Evolutionary conservation across 1,140 invertebrate species (phyloP).

Genomic region (Arion vulgaris): DNA sequence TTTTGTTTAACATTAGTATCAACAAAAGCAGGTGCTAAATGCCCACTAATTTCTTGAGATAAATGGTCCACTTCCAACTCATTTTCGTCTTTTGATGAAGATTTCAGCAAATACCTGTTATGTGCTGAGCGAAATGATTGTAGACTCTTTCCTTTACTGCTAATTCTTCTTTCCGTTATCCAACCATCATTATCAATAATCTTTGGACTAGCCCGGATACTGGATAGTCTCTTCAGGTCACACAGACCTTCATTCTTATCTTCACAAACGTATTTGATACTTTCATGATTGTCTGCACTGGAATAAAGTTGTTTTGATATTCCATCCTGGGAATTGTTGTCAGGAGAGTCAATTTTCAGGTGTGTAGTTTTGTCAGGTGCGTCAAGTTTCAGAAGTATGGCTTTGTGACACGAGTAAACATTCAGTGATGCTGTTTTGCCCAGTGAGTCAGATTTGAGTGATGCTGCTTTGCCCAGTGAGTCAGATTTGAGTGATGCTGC

Average conservation of each 20-base stretch:
- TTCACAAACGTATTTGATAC: not conserved
- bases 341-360: not conserved
- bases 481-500: too few relatives aligned
- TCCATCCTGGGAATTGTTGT: not conserved
- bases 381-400: too few relatives aligned
- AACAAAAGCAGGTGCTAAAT: not conserved
- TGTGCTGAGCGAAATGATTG: conserved; percentile 17
- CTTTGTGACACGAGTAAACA: too few relatives aligned
- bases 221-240: conserved; percentile 23
- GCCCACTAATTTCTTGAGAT: too few relatives aligned
- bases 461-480: too few relatives aligned
- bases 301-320: not conserved
- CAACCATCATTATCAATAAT: conserved; percentile 35
- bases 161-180: conserved; percentile 32
- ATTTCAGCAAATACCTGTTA: conserved; percentile 10
- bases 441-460: too few relatives aligned
- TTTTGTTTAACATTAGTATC: not conserved
- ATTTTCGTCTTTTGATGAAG: not conserved
- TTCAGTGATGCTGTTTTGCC: too few relatives aligned
- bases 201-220: conserved; percentile 34
- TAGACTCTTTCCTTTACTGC: conserved; percentile 17
- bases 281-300: not conserved
- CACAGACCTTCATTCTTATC: not conserved
- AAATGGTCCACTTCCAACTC: too few relatives aligned
- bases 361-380: not conserved